These are phyloP conservation scores for Tenthredo mesomela DNA, from an alignment of 2,888 invertebrate genomes.

Conservation along the genomic window DNA sequence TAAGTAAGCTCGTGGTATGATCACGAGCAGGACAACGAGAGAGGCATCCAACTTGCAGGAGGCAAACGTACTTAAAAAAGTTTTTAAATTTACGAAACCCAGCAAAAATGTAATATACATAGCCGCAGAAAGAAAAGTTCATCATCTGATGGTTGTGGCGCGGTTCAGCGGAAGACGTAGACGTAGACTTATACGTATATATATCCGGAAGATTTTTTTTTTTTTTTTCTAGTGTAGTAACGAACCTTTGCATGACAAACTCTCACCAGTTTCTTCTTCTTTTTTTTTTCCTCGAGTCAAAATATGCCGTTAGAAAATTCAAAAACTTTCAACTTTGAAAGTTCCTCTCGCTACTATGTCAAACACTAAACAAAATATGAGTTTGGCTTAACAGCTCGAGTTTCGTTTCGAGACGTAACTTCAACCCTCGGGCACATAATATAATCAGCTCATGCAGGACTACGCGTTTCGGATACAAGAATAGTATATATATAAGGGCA, in stretches of 20 bases:
- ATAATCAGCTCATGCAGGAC: neutral
- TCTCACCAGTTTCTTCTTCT: neutral
- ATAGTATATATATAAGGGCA: too few relatives aligned
- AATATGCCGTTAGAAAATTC: neutral
- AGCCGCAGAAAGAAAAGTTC: neutral
- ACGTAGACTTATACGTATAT: too few relatives aligned
- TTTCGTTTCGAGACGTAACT: neutral
- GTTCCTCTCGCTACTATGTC: neutral
- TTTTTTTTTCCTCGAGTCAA: neutral
- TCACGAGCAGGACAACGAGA: too few relatives aligned
- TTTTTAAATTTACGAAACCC: constrained; percentile 77
- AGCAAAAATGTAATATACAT: constrained; percentile 58
- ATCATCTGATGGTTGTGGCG: neutral
- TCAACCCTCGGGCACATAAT: neutral
- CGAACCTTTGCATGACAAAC: neutral
- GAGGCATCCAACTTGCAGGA: constrained; percentile 33
- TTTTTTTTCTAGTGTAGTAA: neutral
- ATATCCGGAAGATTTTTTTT: neutral
- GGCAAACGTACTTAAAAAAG: constrained; percentile 70
- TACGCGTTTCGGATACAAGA: neutral
- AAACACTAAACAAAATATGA: neutral
- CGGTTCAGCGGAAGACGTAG: neutral
- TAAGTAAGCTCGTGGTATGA: neutral
- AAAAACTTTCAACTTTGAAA: neutral
- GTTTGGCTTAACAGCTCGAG: neutral